phyloP scores from a whole-genome alignment of 2,113 vertebrate genomes.

The Gobio gobio region DNA sequence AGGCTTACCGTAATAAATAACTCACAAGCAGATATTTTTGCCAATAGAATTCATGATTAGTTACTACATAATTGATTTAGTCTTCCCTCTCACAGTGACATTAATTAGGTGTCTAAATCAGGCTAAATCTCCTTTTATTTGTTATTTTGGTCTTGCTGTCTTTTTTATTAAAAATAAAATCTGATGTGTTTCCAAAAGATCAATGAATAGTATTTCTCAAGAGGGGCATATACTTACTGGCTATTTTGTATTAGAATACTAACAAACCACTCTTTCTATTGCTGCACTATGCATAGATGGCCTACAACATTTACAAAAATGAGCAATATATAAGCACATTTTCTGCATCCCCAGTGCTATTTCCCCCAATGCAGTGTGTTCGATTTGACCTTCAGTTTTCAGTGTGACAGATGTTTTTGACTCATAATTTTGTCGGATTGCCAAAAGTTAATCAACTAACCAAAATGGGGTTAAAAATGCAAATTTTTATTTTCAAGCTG shows the following conservation, averaged over 20 bases:
- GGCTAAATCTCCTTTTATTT: background rate
- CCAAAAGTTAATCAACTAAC: background rate
- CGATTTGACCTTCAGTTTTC: background rate
- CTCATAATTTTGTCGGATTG: background rate
- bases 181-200: background rate
- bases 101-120: conserved; percentile 24
- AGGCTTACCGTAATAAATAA: conserved; percentile 44
- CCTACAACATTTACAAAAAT: background rate
- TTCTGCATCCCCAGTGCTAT: background rate
- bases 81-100: background rate
- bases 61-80: conserved; percentile 36
- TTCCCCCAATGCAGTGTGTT: background rate
- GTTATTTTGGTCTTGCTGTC: background rate
- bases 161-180: background rate
- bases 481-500: background rate
- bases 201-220: background rate
- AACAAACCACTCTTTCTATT: background rate
- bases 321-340: background rate
- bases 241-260: background rate
- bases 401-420: background rate
- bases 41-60: conserved; percentile 34
- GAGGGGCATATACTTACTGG: background rate
- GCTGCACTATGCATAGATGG: background rate
- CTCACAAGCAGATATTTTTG: conserved; percentile 27
- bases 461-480: background rate